Conservation (phyloP, 2,888 invertebrate genomes). For the Acrobasis repandana region DNA sequence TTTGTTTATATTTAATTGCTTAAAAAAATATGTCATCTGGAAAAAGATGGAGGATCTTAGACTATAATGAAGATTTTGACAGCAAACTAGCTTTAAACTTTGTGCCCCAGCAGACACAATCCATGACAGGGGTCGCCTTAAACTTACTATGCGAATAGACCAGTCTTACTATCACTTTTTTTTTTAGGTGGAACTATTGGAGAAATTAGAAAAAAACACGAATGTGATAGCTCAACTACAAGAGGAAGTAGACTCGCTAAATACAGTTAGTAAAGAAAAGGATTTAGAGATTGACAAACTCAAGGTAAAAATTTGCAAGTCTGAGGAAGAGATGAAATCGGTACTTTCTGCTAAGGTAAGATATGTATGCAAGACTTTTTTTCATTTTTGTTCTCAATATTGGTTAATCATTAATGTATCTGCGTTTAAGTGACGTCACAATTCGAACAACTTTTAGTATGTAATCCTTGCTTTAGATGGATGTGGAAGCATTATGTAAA, state of each 20-base stretch:
- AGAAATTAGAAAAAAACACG: slow-evolving; percentile 66
- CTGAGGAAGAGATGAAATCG: slow-evolving; percentile 47
- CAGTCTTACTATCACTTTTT: background rate
- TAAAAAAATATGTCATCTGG: too few species aligned
- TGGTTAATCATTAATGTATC: background rate
- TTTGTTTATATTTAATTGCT: too few species aligned
- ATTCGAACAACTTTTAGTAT: too few species aligned
- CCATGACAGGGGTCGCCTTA: too few species aligned
- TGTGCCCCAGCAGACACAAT: too few species aligned
- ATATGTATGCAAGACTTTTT: background rate
- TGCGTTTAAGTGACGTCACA: too few species aligned
- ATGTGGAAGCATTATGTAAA: slow-evolving; percentile 52
- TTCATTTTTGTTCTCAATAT: background rate
- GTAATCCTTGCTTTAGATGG: slow-evolving; percentile 40
- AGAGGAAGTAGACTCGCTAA: slow-evolving; percentile 54
- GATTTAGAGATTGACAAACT: slow-evolving; percentile 55
- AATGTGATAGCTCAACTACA: slow-evolving; percentile 50
- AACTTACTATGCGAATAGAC: too few species aligned
- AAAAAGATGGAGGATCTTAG: too few species aligned
- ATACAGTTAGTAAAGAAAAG: slow-evolving; percentile 48
- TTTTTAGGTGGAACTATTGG: slow-evolving; percentile 67
- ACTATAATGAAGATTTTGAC: too few species aligned
- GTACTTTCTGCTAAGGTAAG: slow-evolving; percentile 44
- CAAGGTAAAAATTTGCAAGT: slow-evolving; percentile 47
- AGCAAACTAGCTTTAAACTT: too few species aligned